phyloP scores from a whole-genome alignment of 2,113 vertebrate species.

The Neofelis nebulosa region DNA sequence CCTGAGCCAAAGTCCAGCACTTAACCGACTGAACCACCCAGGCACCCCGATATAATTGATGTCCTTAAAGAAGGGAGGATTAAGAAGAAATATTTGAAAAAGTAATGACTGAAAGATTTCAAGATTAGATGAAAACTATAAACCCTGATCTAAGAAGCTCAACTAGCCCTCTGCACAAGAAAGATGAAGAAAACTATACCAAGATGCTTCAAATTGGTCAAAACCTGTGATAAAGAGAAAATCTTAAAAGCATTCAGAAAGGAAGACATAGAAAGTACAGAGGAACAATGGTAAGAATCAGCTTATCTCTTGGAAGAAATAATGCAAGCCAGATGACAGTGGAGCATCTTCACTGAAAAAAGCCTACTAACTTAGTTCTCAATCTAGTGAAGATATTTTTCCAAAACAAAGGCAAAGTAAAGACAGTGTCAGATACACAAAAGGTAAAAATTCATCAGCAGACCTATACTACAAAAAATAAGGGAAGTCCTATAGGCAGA shows the following conservation, averaged over 20 bases:
- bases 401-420: background rate
- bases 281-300: background rate
- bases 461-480: background rate
- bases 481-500: background rate
- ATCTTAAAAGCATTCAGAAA: background rate
- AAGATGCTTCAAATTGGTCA: background rate
- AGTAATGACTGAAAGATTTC: background rate
- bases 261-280: background rate
- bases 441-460: background rate
- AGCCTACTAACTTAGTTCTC: background rate
- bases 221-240: background rate
- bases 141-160: background rate
- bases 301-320: background rate
- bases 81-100: background rate
- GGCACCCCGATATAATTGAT: no score
- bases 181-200: background rate
- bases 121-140: background rate
- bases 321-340: background rate
- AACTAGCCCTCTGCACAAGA: background rate
- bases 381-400: background rate
- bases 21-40: no score
- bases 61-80: background rate
- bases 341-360: background rate
- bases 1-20: no score
- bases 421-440: background rate